Evolutionary conservation across 2,113 vertebrate species (phyloP), one percentile per base, ranked within the genome.

Genomic region (Chrysochloris asiatica): DNA sequence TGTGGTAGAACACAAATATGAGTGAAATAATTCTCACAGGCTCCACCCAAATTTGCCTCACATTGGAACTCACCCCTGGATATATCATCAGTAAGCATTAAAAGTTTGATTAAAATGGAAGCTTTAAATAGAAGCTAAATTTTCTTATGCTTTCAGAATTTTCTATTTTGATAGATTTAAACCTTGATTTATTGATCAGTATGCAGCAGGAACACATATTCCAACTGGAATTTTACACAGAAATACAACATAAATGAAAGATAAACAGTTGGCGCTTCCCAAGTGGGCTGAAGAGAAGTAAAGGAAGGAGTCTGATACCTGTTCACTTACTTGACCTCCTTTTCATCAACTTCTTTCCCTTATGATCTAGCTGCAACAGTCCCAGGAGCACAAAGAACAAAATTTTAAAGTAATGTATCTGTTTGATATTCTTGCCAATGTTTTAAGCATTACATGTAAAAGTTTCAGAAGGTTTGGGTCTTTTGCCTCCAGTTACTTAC

Each of bases 161-260:
- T 83, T 90, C 54, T 92, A 6, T 77, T 83, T 85, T 65, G 3
- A n/a, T 84, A 7, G 8, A n/a, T 8, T 92, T 76, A 85, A 73
- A 28, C 6, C 5, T 41, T 78, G 2, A 48, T 78, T 54, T 75
- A 43, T 38, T 47, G 67, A 69, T 11, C 26, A 28, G 38, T 69
- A 36, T 45, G 6, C 4, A 48, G 6, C 12, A 88, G 56, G 72
- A 65, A 43, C 2, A 12, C 38, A 30, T 21, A 36, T 21, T 17
- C 6, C 16, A 12, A 83, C 59, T 2, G 72, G 45, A 59, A 56
- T 21, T 88, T 0, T n/a, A 61, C 0, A 50, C 0, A 47, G 14
- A 90, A 76, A 76, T 86, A 22, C 43, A 45, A 14, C 69, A 38
- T 52, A 69, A 86, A 69, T 52, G 8, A 36, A 75, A 88, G 26